Conservation (phyloP, 2,888 invertebrate genomes). For the Clunio marinus region DNA sequence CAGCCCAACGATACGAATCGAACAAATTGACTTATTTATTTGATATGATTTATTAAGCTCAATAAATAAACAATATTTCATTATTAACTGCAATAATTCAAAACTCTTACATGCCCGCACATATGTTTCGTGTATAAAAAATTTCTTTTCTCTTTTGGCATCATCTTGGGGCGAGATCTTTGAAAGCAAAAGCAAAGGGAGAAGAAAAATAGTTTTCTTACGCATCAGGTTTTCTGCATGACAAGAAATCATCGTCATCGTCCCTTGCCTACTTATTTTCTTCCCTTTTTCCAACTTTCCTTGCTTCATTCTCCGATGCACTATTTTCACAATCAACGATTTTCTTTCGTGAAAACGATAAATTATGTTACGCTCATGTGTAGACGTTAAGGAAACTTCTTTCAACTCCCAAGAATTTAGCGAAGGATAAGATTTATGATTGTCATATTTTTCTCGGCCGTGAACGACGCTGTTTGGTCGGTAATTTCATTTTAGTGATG, state of each 20-base stretch:
- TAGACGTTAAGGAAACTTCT: background rate
- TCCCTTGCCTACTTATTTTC: background rate
- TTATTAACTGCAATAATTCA: slow-evolving; percentile 37
- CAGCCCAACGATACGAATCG: slow-evolving; percentile 33
- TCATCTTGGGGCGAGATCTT: background rate
- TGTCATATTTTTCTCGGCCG: slow-evolving; percentile 1
- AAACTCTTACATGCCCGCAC: slow-evolving; percentile 28
- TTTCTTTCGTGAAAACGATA: slow-evolving; percentile 4
- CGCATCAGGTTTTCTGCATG: slow-evolving; percentile 19
- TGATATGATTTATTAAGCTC: slow-evolving; percentile 36
- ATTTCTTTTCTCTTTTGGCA: background rate
- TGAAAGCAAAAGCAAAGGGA: background rate
- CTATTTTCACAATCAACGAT: slow-evolving; percentile 14
- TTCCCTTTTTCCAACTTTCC: background rate
- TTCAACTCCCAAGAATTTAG: slow-evolving; percentile 4
- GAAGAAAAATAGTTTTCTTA: slow-evolving; percentile 22
- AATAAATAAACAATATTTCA: slow-evolving; percentile 33
- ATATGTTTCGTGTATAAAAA: slow-evolving; percentile 16
- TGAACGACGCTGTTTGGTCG: background rate
- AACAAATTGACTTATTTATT: slow-evolving; percentile 39
- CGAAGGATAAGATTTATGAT: slow-evolving; percentile 4
- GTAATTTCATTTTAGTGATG: background rate
- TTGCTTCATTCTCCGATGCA: background rate
- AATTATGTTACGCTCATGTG: slow-evolving; percentile 12
- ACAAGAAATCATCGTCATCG: background rate